phyloP scores from a whole-genome alignment of 2,888 invertebrate species.

The Agrilus biguttatus region DNA sequence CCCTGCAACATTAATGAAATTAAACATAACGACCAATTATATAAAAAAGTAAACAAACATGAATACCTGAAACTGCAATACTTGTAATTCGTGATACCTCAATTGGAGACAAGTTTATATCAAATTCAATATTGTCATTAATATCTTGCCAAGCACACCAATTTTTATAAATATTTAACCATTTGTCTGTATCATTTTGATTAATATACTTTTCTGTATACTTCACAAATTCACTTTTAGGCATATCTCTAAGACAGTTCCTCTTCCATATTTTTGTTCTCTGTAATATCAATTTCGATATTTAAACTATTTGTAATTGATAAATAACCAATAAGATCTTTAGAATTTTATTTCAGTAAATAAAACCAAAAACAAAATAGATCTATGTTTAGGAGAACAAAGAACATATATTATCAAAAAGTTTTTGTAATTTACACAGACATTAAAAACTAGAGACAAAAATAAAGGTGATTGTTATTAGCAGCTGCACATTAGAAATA shows the following conservation, averaged over 20 bases:
- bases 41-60: too few species aligned
- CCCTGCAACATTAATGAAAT: slow-evolving; percentile 11
- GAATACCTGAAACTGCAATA: slow-evolving; percentile 22
- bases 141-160: slow-evolving; percentile 26
- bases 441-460: too few species aligned
- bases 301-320: too few species aligned
- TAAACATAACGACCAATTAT: neutral
- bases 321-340: too few species aligned
- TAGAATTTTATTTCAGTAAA: too few species aligned
- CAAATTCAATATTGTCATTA: slow-evolving; percentile 18
- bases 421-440: too few species aligned
- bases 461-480: too few species aligned
- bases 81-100: slow-evolving; percentile 24
- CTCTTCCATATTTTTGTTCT: slow-evolving; percentile 25
- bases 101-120: slow-evolving; percentile 20
- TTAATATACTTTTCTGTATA: slow-evolving; percentile 21
- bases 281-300: slow-evolving; percentile 10
- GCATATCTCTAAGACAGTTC: slow-evolving; percentile 26
- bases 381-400: too few species aligned
- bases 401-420: too few species aligned
- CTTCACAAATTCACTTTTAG: slow-evolving; percentile 22
- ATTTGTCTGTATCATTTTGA: slow-evolving; percentile 16
- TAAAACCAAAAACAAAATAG: too few species aligned
- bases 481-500: too few species aligned
- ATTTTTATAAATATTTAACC: slow-evolving; percentile 24